phyloP scores from a whole-genome alignment of 2,113 vertebrate species.

The Apodemus speciosus region DNA sequence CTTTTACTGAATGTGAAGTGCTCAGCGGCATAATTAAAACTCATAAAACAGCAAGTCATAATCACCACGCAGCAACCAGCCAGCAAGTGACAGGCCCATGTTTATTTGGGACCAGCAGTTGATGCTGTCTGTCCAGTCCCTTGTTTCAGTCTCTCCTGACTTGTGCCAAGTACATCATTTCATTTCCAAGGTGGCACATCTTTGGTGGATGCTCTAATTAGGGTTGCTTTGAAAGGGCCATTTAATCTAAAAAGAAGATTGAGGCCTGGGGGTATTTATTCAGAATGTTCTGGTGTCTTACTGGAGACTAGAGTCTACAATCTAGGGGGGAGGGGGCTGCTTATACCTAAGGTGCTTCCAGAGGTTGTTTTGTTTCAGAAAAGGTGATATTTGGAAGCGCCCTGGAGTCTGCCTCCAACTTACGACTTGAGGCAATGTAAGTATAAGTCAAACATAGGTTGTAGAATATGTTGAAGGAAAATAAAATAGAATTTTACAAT shows the following conservation, averaged over 20 bases:
- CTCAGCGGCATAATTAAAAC: constrained; percentile 47
- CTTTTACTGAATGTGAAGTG: constrained; percentile 23
- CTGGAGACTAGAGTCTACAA: background rate
- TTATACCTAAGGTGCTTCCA: background rate
- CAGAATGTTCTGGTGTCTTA: constrained; percentile 57
- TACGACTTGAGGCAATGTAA: background rate
- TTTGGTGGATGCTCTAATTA: constrained; percentile 51
- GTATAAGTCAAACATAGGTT: background rate
- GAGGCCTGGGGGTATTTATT: constrained; percentile 40
- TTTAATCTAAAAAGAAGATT: constrained; percentile 50
- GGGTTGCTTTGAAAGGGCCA: constrained; percentile 20
- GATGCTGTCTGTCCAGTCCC: background rate
- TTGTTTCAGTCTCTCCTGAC: background rate
- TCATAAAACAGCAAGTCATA: constrained; percentile 22
- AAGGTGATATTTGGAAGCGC: constrained; percentile 33
- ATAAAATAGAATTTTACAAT: background rate
- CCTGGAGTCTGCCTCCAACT: background rate
- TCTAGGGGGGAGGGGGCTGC: constrained; percentile 41
- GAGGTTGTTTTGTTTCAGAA: constrained; percentile 11
- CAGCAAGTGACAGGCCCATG: background rate
- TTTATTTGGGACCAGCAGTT: background rate
- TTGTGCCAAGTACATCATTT: constrained; percentile 33
- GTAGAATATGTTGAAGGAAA: constrained; percentile 4
- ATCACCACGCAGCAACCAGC: background rate
- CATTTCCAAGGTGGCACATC: background rate